A percentile compares a stretch with the other conserved stretches of the same genome.
phyloP scores from a whole-genome alignment of 2,888 invertebrate species.

The Stenodema calcarata region DNA sequence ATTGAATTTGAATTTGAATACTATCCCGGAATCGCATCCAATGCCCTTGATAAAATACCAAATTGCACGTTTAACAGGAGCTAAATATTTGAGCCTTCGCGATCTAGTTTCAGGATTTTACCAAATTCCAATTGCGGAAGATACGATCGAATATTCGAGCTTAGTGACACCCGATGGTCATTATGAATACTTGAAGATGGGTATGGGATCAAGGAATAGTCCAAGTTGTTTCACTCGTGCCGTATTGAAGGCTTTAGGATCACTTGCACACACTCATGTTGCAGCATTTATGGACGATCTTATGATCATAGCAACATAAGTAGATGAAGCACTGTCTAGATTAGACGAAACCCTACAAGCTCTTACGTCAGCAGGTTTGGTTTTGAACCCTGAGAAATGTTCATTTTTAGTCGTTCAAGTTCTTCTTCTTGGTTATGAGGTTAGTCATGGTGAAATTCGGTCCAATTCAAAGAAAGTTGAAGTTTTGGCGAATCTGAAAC shows the following conservation, averaged over 20 bases:
- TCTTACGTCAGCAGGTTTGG: constrained; percentile 37
- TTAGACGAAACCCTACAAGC: constrained; percentile 56
- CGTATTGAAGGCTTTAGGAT: constrained; percentile 59
- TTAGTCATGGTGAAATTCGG: constrained; percentile 9
- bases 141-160: constrained; percentile 26
- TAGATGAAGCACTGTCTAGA: constrained; percentile 57
- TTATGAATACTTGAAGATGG: constrained; percentile 12
- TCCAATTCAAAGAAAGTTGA: constrained; percentile 1
- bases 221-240: constrained; percentile 53
- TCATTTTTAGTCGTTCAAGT: constrained; percentile 18
- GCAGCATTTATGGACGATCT: constrained; percentile 58
- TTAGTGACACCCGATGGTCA: constrained; percentile 42
- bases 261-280: constrained; percentile 56
- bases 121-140: constrained; percentile 10
- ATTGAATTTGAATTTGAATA: background rate
- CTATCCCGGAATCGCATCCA: constrained; percentile 7
- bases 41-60: constrained; percentile 29
- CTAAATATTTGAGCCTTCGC: background rate
- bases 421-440: constrained; percentile 31
- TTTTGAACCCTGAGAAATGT: constrained; percentile 47
- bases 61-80: constrained; percentile 15
- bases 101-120: background rate
- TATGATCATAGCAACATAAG: constrained; percentile 55
- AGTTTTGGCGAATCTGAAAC: background rate
- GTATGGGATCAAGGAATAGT: constrained; percentile 27